Percentiles rank a stretch among this genome's conserved stretches.
Evolutionary conservation across 2,797 vertebrate species (phyloP).

Genomic region (Podarcis siculus): DNA sequence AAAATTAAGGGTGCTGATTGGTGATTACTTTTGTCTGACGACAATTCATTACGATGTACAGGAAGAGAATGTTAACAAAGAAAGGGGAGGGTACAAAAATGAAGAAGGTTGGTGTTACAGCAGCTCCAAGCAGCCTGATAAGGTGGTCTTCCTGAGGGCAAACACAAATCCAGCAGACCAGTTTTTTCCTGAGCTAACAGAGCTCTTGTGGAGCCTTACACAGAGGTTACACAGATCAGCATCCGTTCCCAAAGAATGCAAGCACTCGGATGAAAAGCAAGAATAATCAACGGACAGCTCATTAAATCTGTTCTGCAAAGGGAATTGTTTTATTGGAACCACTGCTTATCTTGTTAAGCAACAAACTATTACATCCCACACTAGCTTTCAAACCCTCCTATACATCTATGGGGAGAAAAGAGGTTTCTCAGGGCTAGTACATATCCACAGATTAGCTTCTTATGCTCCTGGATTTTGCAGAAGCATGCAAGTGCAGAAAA

Average conservation of each 20-base stretch:
- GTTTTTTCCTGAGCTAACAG: fast-evolving
- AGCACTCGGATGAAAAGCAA: background rate
- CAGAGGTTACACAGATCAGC: background rate
- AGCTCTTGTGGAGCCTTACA: background rate
- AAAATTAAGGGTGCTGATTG: constrained; percentile 59
- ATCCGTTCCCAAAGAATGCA: background rate
- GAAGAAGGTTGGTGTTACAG: background rate
- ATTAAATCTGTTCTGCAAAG: background rate
- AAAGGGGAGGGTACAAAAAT: background rate
- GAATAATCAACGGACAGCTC: background rate
- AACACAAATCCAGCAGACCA: background rate
- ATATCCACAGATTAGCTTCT: background rate
- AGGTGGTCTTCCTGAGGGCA: background rate
- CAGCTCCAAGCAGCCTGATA: fast-evolving
- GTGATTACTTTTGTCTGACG: constrained; percentile 58
- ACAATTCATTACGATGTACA: constrained; percentile 63
- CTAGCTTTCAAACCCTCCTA: background rate
- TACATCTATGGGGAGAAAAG: background rate
- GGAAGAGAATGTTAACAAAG: constrained; percentile 33
- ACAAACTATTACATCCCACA: background rate
- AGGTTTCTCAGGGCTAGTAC: background rate
- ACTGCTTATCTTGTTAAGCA: background rate
- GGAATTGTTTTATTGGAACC: background rate
- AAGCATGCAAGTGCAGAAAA: background rate
- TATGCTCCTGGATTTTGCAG: background rate